phyloP scores from a whole-genome alignment of 2,888 invertebrate genomes.

The Bedellia somnulentella region DNA sequence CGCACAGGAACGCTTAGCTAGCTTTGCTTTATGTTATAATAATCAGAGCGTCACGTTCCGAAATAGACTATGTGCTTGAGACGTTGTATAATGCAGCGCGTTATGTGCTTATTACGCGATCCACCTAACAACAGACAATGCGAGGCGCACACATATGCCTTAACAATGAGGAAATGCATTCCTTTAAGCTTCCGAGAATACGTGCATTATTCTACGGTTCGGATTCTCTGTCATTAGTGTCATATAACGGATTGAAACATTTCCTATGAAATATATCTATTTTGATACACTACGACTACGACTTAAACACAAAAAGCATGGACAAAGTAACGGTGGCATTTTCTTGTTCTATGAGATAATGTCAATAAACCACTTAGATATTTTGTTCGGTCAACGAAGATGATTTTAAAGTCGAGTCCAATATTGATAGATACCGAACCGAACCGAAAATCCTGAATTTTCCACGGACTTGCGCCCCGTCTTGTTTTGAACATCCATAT shows the following conservation, averaged over 20 bases:
- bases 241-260: constrained; percentile 6
- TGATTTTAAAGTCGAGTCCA: too few species aligned
- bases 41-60: constrained; percentile 35
- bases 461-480: constrained; percentile 10
- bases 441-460: constrained; percentile 27
- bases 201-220: constrained; percentile 2
- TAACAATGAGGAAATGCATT: constrained; percentile 41
- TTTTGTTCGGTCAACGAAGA: too few species aligned
- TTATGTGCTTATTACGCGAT: constrained; percentile 24
- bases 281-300: too few species aligned
- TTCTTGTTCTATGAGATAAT: too few species aligned
- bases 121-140: constrained; percentile 14
- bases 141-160: constrained; percentile 15
- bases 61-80: constrained; percentile 8
- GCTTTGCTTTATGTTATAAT: too few species aligned
- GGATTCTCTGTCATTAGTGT: constrained; percentile 4
- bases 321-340: too few species aligned
- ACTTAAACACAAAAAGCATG: too few species aligned
- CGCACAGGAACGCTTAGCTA: too few species aligned
- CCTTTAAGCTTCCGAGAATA: constrained; percentile 27
- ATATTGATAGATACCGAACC: too few species aligned
- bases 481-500: constrained; percentile 22
- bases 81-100: constrained; percentile 28
- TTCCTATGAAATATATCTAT: too few species aligned
- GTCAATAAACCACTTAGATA: too few species aligned